Evolutionary conservation across 2,113 vertebrate species (phyloP).

Genomic region (Cardinalis cardinalis): DNA sequence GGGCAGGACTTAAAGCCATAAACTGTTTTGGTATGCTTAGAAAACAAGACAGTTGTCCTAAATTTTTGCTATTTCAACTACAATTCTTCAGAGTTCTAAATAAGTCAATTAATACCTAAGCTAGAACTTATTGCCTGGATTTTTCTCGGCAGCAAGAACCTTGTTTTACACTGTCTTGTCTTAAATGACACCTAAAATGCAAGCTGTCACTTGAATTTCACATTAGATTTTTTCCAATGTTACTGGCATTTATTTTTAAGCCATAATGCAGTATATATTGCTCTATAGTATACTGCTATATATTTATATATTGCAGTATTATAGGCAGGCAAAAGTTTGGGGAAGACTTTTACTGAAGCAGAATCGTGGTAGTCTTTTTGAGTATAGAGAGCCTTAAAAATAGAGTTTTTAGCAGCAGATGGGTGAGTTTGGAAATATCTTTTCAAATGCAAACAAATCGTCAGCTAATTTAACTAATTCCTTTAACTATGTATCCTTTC

Average conservation of each 20-base stretch:
- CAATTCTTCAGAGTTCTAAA: background rate
- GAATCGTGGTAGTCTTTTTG: background rate
- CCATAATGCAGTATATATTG: background rate
- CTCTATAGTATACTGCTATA: too few species aligned
- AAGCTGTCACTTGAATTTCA: background rate
- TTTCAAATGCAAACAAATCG: background rate
- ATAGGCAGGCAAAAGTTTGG: background rate
- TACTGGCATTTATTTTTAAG: background rate
- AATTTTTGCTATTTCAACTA: background rate
- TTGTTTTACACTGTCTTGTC: background rate
- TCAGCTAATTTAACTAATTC: background rate
- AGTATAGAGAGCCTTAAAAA: background rate
- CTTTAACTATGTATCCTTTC: background rate
- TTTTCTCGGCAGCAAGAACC: background rate
- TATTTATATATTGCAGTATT: background rate
- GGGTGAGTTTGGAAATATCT: background rate
- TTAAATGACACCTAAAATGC: background rate
- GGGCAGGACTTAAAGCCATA: background rate
- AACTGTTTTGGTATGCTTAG: background rate
- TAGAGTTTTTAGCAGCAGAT: background rate
- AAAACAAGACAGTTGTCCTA: background rate
- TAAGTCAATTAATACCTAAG: background rate
- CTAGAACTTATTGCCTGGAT: background rate
- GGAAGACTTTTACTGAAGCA: background rate
- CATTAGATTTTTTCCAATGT: background rate